These are phyloP conservation scores for Drosophila trapezifrons DNA, from an alignment of 1,140 invertebrate genomes.

Conservation along the genomic window DNA sequence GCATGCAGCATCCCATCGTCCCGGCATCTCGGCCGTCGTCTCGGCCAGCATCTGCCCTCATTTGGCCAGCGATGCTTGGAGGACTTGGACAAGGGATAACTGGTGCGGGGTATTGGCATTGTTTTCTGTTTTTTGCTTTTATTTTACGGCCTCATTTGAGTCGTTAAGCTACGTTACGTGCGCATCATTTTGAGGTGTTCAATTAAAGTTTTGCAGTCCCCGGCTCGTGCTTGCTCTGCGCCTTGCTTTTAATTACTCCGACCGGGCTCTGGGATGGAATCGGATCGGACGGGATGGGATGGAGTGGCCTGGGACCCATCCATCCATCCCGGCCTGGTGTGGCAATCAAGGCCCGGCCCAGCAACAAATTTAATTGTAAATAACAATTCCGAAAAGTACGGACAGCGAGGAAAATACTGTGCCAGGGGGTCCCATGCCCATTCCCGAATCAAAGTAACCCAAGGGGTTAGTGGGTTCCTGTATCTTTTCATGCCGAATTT, in stretches of 20 bases:
- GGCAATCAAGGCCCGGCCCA: constrained; percentile 45
- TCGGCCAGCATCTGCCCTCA: constrained; percentile 60
- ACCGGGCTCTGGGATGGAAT: constrained; percentile 12
- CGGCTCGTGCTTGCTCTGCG: constrained; percentile 54
- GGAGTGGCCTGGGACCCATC: constrained; percentile 15
- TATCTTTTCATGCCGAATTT: background rate
- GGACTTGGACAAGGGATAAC: constrained; percentile 16
- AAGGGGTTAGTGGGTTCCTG: background rate
- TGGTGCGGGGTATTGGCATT: constrained; percentile 51
- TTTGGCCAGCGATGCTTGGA: constrained; percentile 57
- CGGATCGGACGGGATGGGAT: constrained; percentile 24
- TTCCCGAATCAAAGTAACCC: background rate
- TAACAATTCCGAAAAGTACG: constrained; percentile 26
- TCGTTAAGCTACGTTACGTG: constrained; percentile 80
- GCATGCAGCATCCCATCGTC: constrained; percentile 48
- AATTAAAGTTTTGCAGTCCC: constrained; percentile 63
- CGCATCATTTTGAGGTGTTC: constrained; percentile 81
- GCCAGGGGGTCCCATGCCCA: constrained; percentile 30
- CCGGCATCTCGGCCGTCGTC: constrained; percentile 10
- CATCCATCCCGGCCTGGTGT: constrained; percentile 34
- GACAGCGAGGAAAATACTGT: constrained; percentile 38
- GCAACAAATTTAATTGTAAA: constrained; percentile 37
- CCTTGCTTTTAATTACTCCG: constrained; percentile 66
- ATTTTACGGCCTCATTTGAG: constrained; percentile 60
- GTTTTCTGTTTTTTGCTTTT: constrained; percentile 28